Evolutionary conservation across 2,797 vertebrate species (phyloP), one percentile per base, ranked within the genome.

Genomic region (Anniella stebbinsi): DNA sequence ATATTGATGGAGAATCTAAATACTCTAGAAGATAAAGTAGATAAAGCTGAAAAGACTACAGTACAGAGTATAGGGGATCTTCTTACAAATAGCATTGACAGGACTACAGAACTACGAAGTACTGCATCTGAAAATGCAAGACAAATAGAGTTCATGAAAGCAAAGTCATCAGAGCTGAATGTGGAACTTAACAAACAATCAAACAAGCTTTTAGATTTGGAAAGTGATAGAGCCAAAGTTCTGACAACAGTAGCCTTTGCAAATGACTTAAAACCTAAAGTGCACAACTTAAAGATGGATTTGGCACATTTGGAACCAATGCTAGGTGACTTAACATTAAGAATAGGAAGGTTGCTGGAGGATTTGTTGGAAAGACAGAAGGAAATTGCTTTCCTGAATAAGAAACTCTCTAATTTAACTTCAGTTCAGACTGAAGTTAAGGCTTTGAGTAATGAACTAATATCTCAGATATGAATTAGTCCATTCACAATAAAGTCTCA

Each of bases 251-350:
- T 98, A 89, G 97, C 96, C 13, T 99, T 99, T 91, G 98, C 99
- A 89, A 97, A 97, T 13, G 99, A 99, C 94, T 98, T 99, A 36
- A 99, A 98, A 94, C 99, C 99, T 23, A 99, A 98, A 89, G 97
- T 99, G 0, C 96, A 97, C n/a, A 95, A 97, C 63, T 97, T 99
- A 63, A 98, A 96, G 92, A 98, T 98, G 82, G 98, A 99, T 95
- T 98, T 99, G 9, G 96, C 96, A 18, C 95, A 94, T 12, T 95
- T 99, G 33, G 98, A 98, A 90, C 98, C 98, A 0, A 96, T 97
- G 94, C 88, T 99, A 95, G 97, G 96, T 18, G 99, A 99, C 69
- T 96, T 99, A 91, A 98, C 97, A 0, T 95, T 98, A 70, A 97
- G 99, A 91, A 98, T 99, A 70, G 99, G 99, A 73, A 96, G 95